Conservation (phyloP, 2,113 vertebrate species). For the Dendrocopos noguchii region DNA sequence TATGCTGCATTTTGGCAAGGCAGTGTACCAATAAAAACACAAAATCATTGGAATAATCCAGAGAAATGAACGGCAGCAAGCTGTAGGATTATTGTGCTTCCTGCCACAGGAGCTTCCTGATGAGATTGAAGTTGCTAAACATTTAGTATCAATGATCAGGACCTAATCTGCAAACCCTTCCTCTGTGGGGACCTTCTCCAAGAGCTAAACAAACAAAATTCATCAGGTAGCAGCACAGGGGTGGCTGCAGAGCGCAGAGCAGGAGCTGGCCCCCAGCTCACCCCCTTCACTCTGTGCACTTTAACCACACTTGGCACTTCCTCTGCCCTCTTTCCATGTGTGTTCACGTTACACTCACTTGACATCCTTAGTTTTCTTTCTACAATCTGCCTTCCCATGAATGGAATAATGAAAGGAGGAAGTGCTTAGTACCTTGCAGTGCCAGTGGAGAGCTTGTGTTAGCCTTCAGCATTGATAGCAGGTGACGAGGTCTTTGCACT, state of each 20-base stretch:
- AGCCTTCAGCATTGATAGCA: neutral
- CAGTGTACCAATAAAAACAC: conserved; percentile 69
- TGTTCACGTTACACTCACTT: neutral
- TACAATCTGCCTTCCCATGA: neutral
- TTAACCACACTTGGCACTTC: neutral
- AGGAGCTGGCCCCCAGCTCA: no score
- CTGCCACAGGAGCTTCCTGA: conserved; percentile 29
- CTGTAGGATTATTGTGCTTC: conserved; percentile 59
- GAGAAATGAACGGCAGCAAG: conserved; percentile 67
- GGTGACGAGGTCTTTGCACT: neutral
- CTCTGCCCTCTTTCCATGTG: neutral
- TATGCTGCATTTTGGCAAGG: conserved; percentile 55
- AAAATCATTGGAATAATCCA: conserved; percentile 74
- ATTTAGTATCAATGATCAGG: conserved; percentile 33
- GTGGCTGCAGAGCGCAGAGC: neutral
- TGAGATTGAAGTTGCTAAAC: conserved; percentile 21
- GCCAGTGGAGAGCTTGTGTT: neutral
- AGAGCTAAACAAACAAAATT: neutral
- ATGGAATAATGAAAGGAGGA: neutral
- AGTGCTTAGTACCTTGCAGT: no score
- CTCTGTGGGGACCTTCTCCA: conserved; percentile 5
- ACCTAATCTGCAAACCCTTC: conserved; percentile 3
- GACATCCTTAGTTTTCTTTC: neutral
- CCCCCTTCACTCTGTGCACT: neutral
- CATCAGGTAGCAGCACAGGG: neutral